Conservation (phyloP, 2,888 invertebrate genomes). For the Idaea straminata region DNA sequence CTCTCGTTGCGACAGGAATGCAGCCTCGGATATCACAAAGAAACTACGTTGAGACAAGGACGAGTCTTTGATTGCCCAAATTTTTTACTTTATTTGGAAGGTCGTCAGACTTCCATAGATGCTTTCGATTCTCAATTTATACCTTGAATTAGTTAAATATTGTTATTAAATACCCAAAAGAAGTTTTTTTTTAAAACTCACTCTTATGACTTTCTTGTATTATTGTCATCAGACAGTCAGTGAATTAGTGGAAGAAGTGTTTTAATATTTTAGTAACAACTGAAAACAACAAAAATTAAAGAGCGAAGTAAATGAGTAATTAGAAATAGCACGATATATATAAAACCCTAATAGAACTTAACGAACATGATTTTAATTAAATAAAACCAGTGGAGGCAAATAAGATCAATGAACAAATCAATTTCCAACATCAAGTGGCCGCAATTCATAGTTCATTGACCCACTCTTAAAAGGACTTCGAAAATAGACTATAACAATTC, state of each 20-base stretch:
- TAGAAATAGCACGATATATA: background rate
- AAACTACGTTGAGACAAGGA: constrained; percentile 65
- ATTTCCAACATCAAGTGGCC: constrained; percentile 22
- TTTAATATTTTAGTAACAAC: no score
- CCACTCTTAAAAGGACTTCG: constrained; percentile 12
- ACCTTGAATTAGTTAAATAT: background rate
- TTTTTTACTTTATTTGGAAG: constrained; percentile 37
- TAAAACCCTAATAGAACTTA: background rate
- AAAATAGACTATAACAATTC: constrained; percentile 19
- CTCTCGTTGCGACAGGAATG: constrained; percentile 55
- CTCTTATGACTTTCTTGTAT: no score
- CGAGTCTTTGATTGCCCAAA: constrained; percentile 61
- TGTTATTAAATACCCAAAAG: background rate
- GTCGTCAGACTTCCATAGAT: constrained; percentile 33
- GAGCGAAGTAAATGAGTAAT: background rate
- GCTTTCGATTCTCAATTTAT: constrained; percentile 28
- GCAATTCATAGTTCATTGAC: constrained; percentile 23
- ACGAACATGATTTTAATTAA: background rate
- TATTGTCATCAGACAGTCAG: no score
- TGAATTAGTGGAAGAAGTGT: no score
- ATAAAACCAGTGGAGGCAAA: background rate
- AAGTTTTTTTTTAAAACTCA: no score
- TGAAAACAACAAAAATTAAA: background rate
- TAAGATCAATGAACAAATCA: constrained; percentile 15
- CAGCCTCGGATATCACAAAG: constrained; percentile 71